Evolutionary conservation across 2,888 invertebrate genomes (phyloP), one percentile per base, ranked within the genome.

Genomic region (Hemithea aestivaria): DNA sequence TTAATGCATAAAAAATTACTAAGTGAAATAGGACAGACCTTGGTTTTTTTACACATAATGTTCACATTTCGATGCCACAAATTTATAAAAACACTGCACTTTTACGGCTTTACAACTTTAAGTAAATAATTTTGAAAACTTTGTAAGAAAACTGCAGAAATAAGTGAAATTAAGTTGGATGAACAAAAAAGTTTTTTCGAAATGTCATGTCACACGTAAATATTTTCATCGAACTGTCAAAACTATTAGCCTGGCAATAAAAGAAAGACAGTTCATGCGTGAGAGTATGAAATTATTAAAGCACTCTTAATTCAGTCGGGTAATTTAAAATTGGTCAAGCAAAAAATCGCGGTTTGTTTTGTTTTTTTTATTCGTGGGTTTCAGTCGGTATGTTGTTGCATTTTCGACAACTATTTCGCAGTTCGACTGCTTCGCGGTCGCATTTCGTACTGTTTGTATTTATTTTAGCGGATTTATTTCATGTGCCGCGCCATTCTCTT

Each of bases 221-320:
- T 74, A 76, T 74, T 75, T 76, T 73, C 66, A 68, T 66, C 34
- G 61, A 76, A 70, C 76, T 83, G 82, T 83, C 83, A 83, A 83
- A 78, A 72, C 64, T 67, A 57, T 61, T 62, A 72, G 33, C 60
- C 70, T 55, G 53, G 45, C 45, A 45, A 53, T 55, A n/a, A 52
- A 55, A 43, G 56, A 58, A 37, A 32, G 44, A 54, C 56, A 49
- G 41, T 28, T 43, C 32, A 40, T 44, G 33, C 25, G 35, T 25
- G 21, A 23, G 25, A 44, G 33, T 34, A 35, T 6, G 30, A 35
- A 41, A 27, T 22, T 20, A 5, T 16, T 16, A 32, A 27, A 25
- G 23, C 66, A 51, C 5, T 60, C 60, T 59, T 33, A 36, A 61
- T 56, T 66, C 53, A 35, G 56, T 34, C 41, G 63, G 53, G 2